Base-by-base conservation (phyloP, 2,888 invertebrate species). In the Protophormia terraenovae region DNA sequence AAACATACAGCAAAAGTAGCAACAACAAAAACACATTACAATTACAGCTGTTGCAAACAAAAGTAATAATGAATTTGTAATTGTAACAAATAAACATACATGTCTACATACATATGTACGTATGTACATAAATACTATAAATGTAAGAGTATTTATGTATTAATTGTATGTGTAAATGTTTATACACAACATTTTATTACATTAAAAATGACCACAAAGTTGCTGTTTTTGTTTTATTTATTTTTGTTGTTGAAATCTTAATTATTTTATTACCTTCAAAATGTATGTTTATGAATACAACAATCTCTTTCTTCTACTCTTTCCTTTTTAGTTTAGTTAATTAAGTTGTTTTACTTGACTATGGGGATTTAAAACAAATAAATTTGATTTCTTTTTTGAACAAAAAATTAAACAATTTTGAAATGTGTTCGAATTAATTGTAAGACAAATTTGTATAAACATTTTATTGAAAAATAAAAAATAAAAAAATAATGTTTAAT, bases 201-300 rank as follows among this genome's bases (percentile, higher is more conserved):
- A 77, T 41, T 53, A 76, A 66, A n/a, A 67, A 55, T 67, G n/a
- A 77, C 55, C 55, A 79, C 50, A 71, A 53, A 24, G 29, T 62
- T 76, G n/a, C 19, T 50, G 1, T 47, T 24, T 47, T 58, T 62
- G 22, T 38, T 16, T 76, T 53, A 10, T 29, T 66, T 38, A 53
- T 50, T 8, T 50, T 10, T 22, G 2, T 50, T 50, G 2, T 47
- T 19, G 1, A 7, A 60, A 38, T 62, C 24, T 41, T 27, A 64
- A 72, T 76, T 67, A 67, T 67, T 77, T 67, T 55, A 77, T 77
- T 79, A 67, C 73, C 47, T 76, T 77, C 47, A 73, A 47, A 58
- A 66, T 47, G 38, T 66, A 45, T 3, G n/a, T n/a, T n/a, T 24
- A 53, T 35, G 16, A 29, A 14, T 24, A 53, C 75, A 75, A 73